These are phyloP conservation scores for Temnothorax unifasciatus DNA, from an alignment of 2,888 invertebrate species.

Conservation along the genomic window DNA sequence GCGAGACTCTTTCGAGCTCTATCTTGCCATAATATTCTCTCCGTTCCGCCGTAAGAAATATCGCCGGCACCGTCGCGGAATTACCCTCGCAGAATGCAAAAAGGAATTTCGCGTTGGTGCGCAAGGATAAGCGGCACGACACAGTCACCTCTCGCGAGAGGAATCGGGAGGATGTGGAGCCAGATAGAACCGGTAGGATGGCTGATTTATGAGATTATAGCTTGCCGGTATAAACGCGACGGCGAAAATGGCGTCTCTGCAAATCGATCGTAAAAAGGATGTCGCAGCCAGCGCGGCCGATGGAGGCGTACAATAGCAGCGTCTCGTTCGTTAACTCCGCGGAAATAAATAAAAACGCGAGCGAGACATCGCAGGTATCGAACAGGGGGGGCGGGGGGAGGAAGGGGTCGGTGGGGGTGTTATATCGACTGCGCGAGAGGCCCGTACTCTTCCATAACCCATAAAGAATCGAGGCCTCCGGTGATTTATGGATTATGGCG, in stretches of 20 bases:
- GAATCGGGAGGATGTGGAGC: slow-evolving; percentile 64
- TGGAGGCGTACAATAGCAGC: slow-evolving; percentile 71
- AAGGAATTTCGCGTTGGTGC: slow-evolving; percentile 30
- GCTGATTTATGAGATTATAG: slow-evolving; percentile 76
- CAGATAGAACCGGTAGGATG: slow-evolving; percentile 59
- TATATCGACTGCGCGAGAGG: slow-evolving; percentile 65
- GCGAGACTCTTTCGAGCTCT: not conserved
- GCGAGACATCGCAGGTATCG: slow-evolving; percentile 66
- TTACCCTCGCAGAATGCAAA: slow-evolving; percentile 61
- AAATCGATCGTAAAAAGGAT: slow-evolving; percentile 76
- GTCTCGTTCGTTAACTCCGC: slow-evolving; percentile 74
- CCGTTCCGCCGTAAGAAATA: slow-evolving; percentile 63
- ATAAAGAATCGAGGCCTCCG: slow-evolving; percentile 78
- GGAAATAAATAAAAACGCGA: slow-evolving; percentile 78
- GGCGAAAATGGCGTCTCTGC: slow-evolving; percentile 75
- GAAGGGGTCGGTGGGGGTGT: slow-evolving; percentile 40
- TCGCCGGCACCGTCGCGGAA: slow-evolving; percentile 54
- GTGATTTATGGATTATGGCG: slow-evolving; percentile 83
- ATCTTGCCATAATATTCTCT: slow-evolving; percentile 39
- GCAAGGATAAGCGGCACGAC: slow-evolving; percentile 61
- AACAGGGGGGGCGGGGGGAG: slow-evolving; percentile 45
- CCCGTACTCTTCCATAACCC: slow-evolving; percentile 73
- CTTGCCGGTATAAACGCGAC: slow-evolving; percentile 69
- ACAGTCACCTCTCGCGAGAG: slow-evolving; percentile 64
- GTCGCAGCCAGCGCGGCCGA: slow-evolving; percentile 63